Evolutionary conservation across 1,140 invertebrate species (phyloP), one percentile per base, ranked within the genome.

Genomic region (Conus ventricosus): DNA sequence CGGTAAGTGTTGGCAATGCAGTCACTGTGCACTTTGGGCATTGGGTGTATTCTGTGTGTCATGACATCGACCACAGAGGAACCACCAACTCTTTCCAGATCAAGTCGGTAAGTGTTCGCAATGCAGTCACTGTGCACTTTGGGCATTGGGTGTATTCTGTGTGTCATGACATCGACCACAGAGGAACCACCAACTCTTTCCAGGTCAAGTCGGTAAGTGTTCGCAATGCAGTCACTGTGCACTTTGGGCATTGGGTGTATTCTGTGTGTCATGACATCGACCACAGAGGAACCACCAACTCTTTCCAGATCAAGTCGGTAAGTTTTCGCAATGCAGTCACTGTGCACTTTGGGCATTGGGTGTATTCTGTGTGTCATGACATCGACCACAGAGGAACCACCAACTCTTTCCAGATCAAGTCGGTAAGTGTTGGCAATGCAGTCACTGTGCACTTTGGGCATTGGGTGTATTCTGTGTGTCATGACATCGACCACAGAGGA

Each of bases 1-100:
- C 96, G 93, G 95, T 95, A 92, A 94, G 95, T 92, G 67, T n/a
- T n/a, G n/a, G n/a, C n/a, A n/a, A n/a, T n/a, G n/a, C n/a, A n/a
- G n/a, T 71, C 20, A 17, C 6, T 20, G 6, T 71, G 11, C 13
- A 17, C 20, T 23, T 71, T 71, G 67, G 39, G 39, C 39, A 39
- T 39, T 71, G 15, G 99, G 98, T 95, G 95, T 99, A 8, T 99
- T 98, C 94, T n/a, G n/a, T 99, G 8, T 99, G 98, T 94, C 99
- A 99, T 95, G 99, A 99, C 90, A 94, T 95, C 90, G 98, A 99
- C 94, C 98, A 99, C 92, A 96, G 98, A 88, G 96, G 97, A 10
- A 99, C 99, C 0, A 99, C 99, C 94, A 99, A 99, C 94, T 98
- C 98, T 17, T 99, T 99, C 94, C 99, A 99, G 95, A 92, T 97